Conservation (phyloP, 2,113 vertebrate species). For the Pimephales promelas region DNA sequence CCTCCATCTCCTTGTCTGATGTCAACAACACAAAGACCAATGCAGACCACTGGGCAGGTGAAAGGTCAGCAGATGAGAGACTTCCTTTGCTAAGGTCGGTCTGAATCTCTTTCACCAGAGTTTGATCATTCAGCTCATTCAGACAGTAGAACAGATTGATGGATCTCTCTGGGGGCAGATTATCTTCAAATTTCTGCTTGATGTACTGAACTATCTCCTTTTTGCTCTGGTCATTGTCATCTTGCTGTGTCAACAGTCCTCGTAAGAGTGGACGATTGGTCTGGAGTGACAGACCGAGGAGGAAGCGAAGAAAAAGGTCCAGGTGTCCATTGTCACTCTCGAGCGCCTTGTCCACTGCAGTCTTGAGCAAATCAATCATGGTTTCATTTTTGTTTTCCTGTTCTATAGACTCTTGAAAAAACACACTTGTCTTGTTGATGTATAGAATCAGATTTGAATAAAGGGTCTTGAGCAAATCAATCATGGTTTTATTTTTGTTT, state of each 20-base stretch:
- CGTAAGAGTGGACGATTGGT: conserved; percentile 25
- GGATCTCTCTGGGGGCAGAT: neutral
- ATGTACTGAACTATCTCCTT: conserved; percentile 37
- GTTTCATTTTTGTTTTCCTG: no score
- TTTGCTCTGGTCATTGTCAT: no score
- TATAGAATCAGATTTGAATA: no score
- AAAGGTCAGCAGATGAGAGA: conserved; percentile 33
- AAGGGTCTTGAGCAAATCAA: neutral
- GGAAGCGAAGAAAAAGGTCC: conserved; percentile 43
- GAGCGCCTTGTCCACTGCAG: neutral
- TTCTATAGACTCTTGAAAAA: no score
- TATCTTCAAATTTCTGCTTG: conserved; percentile 29
- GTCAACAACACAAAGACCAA: neutral
- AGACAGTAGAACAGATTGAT: conserved; percentile 23
- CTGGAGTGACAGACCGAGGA: conserved; percentile 43
- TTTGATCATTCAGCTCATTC: conserved; percentile 42
- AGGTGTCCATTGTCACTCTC: conserved; percentile 39
- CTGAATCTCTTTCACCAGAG: conserved; percentile 45
- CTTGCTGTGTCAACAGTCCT: conserved; percentile 22
- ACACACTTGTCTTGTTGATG: no score
- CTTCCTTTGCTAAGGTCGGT: neutral
- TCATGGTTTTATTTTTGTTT: neutral
- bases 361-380: no score
- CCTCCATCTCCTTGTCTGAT: neutral
- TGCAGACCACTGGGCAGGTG: conserved; percentile 1